Percentiles rank a stretch among this genome's conserved stretches.
These are phyloP conservation scores for Hydrozoanthus tunicans DNA, from an alignment of 64 coral and sea anemone genomes.

Conservation along the genomic window DNA sequence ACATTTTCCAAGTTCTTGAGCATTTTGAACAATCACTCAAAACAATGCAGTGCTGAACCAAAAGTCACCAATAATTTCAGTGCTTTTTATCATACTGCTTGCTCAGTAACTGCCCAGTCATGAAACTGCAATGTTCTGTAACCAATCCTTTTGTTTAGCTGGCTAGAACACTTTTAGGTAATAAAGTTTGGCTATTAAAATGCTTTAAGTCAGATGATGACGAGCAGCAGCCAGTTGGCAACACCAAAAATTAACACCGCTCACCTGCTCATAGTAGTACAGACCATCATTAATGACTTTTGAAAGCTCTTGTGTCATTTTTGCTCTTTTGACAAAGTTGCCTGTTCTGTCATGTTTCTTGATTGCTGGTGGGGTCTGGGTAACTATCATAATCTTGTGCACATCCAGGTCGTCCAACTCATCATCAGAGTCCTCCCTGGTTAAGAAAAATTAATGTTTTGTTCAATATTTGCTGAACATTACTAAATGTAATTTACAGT, in stretches of 20 bases:
- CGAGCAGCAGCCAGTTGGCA: too few relatives aligned
- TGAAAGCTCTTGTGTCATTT: slow-evolving; percentile 90
- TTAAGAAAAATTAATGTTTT: neutral
- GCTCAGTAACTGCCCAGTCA: too few relatives aligned
- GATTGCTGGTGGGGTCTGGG: slow-evolving; percentile 88
- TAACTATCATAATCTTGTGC: slow-evolving; percentile 98
- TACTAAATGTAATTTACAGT: neutral
- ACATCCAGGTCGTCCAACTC: slow-evolving; percentile 95
- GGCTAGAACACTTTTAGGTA: too few relatives aligned
- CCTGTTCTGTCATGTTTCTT: slow-evolving; percentile 98
- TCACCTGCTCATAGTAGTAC: slow-evolving; percentile 96
- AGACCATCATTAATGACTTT: slow-evolving; percentile 98
- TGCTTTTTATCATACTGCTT: too few relatives aligned
- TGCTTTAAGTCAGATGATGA: neutral
- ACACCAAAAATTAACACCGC: neutral
- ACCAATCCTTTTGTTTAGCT: too few relatives aligned
- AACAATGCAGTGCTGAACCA: too few relatives aligned
- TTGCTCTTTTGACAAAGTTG: slow-evolving; percentile 83
- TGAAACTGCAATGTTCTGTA: too few relatives aligned
- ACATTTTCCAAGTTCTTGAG: too few relatives aligned
- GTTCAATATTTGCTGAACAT: neutral
- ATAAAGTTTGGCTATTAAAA: too few relatives aligned
- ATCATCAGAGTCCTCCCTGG: slow-evolving; percentile 98
- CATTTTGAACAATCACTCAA: too few relatives aligned
- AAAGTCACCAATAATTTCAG: too few relatives aligned